Evolutionary conservation across 2,113 vertebrate genomes (phyloP), one percentile per base, ranked within the genome.

Genomic region (Erythrocebus patas): DNA sequence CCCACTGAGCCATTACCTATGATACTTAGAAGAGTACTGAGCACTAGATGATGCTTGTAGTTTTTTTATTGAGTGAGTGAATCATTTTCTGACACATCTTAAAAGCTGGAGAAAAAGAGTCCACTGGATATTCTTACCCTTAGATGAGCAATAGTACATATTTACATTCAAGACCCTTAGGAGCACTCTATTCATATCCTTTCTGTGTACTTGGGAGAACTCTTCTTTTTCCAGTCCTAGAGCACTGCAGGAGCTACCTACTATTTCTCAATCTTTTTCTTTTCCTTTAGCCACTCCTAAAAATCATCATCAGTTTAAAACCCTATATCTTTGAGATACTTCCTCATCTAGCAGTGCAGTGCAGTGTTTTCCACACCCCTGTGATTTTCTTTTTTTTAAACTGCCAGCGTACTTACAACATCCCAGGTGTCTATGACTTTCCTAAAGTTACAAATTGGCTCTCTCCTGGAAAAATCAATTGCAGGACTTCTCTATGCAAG

Each of bases 391-490:
- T 16, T 79, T 18, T 57, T 66, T 59, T 55, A 43, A 78, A 75
- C 50, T 13, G 76, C 45, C 11, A 66, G 12, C 22, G 43, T 64
- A 27, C 55, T 80, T 94, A 64, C 82, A 95, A 30, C 57, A 25
- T 92, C 43, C 48, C 61, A 88, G 52, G 30, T 93, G 50, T 94
- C 89, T 91, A 3, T 96, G 57, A 52, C 52, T 93, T 92, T 97
- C 76, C 79, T 85, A 68, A 97, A 85, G 83, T 97, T 89, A 96
- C 81, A 91, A 96, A 97, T 93, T 89, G 97, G 91, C 78, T 95
- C 61, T 92, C 20, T 93, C 48, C 45, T 86, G 61, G 88, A 96
- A 98, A 98, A 97, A 98, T 96, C 93, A 89, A 94, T 98, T 79
- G 64, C 38, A 52, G 72, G 45, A 82, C 93, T 96, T 95, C 79